Evolutionary conservation across 2,888 invertebrate species (phyloP), one percentile per base, ranked within the genome.

Genomic region (Anorthoa munda): DNA sequence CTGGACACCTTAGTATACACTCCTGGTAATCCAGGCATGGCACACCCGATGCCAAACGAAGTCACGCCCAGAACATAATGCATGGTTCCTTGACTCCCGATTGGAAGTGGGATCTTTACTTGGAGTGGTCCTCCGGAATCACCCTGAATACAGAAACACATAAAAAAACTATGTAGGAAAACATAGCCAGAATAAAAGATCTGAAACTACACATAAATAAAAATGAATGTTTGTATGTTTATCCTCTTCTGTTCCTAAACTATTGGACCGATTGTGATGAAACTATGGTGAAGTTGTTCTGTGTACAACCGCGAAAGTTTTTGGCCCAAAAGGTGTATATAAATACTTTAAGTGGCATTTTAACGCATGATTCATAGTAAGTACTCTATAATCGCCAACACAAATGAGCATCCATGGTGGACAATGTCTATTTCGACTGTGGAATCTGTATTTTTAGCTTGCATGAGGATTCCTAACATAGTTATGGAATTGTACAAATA

Each of bases 111-210:
- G 17, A 92, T 90, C 50, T 88, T 87, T 23, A 97, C 90, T 85
- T 97, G 95, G 7, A 98, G 92, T 0, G 98, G 98, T 3, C 98
- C 98, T 18, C 98, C 98, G 5, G 97, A 98, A 91, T 98, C 98
- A 63, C 98, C 98, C 97, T 97, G 91, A 21, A 92, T 83, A 72
- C 11, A 60, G 1, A 39, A n/a, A 51, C 2, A 31, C 55, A 26
- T 26, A 13, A 5, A n/a, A 66, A 23, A 0, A 21, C 13, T 17
- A 13, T 26, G 17, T 15, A 15, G 5, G 17, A 48, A 46, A 45
- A 17, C 39, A n/a, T 39, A 1, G 39, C 21, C 4, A 31, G 13
- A 3, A 53, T 11, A 53, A 59, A 1, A 13, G 0, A 12, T 13
- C 9, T 17, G 0, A 3, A 23, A 9, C 39, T 9, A 39, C 1